phyloP scores from a whole-genome alignment of 2,113 vertebrate species.

The Felis catus region F.catus_Fca126_mat1.0 CM031428.1:48748001-48748500 shows the following conservation, averaged over 20 bases:
- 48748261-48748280: background rate
- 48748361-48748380: background rate
- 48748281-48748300: background rate
- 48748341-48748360: background rate
- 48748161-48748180: background rate
- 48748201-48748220: background rate
- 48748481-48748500: background rate
- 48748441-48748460: background rate
- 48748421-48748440: background rate
- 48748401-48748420: background rate
- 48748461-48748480: background rate
- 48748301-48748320: background rate
- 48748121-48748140: background rate
- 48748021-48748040: background rate
- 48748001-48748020: background rate
- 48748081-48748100: background rate
- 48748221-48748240: background rate
- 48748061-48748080: background rate
- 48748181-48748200: background rate
- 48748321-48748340: background rate
- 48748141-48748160: background rate
- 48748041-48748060: background rate
- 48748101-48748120: background rate
- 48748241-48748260: background rate
- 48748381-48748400: background rate